Evolutionary conservation across 2,888 invertebrate species (phyloP).

Genomic region (Rhagophthalmus giganteus): DNA sequence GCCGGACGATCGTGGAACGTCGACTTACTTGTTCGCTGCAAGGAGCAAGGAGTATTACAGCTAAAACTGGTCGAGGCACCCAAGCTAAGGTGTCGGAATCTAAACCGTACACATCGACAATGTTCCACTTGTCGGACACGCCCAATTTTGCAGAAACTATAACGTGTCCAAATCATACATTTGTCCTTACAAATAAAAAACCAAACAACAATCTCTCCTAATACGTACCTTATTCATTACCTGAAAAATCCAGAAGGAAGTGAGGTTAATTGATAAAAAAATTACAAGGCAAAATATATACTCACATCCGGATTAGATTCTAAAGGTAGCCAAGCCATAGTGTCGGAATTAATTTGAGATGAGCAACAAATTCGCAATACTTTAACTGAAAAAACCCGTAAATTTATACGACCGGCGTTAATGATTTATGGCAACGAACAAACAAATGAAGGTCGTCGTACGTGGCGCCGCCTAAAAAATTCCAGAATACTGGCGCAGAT

Average conservation of each 20-base stretch:
- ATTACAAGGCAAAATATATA: conserved; percentile 27
- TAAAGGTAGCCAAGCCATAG: conserved; percentile 60
- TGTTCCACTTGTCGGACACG: conserved; percentile 75
- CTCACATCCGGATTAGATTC: conserved; percentile 66
- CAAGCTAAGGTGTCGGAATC: conserved; percentile 84
- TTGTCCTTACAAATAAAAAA: too few species aligned
- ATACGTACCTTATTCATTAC: conserved; percentile 64
- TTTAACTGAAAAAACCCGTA: background rate
- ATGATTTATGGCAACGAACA: background rate
- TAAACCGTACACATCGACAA: conserved; percentile 90
- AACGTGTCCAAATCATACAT: too few species aligned
- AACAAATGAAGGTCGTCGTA: background rate
- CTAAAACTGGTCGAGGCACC: conserved; percentile 84
- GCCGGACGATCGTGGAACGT: too few species aligned
- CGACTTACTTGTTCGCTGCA: conserved; percentile 71
- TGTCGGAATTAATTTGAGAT: background rate
- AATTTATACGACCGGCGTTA: background rate
- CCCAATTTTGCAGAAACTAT: conserved; percentile 80
- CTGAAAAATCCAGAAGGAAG: conserved; percentile 58
- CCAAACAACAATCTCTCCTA: too few species aligned
- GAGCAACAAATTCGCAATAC: background rate
- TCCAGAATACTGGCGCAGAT: too few species aligned
- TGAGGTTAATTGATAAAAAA: conserved; percentile 7
- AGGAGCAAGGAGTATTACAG: conserved; percentile 88
- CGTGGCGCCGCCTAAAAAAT: background rate